phyloP scores from a whole-genome alignment of 2,888 invertebrate genomes.

The Mesorhabditis belari region DNA sequence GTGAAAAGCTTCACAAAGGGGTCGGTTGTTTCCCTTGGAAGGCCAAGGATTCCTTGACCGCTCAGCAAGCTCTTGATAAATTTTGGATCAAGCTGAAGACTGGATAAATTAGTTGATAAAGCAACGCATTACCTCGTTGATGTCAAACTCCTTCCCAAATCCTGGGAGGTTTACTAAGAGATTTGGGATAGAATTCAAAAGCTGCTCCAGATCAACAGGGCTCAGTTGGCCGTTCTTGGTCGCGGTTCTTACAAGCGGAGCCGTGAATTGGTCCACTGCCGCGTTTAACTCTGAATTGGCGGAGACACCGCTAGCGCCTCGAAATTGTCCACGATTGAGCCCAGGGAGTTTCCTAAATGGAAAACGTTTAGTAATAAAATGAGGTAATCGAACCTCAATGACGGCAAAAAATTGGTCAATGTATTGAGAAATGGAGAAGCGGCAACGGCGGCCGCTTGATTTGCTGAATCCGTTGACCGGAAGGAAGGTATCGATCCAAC shows the following conservation, averaged over 20 bases:
- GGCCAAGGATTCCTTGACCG: slow-evolving; percentile 49
- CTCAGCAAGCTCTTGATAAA: slow-evolving; percentile 46
- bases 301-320: too few species aligned
- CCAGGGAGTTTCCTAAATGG: too few species aligned
- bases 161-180: slow-evolving; percentile 50
- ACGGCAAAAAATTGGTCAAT: too few species aligned
- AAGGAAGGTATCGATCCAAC: too few species aligned
- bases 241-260: slow-evolving; percentile 40
- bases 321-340: too few species aligned
- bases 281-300: not conserved
- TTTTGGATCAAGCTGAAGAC: slow-evolving; percentile 37
- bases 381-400: too few species aligned
- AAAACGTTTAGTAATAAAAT: too few species aligned
- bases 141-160: slow-evolving; percentile 42
- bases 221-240: slow-evolving; percentile 35
- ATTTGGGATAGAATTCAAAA: slow-evolving; percentile 45
- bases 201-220: slow-evolving; percentile 31
- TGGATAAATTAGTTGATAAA: not conserved
- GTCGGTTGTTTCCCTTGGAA: slow-evolving; percentile 46
- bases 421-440: too few species aligned
- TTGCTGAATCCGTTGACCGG: too few species aligned
- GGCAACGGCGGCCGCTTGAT: too few species aligned
- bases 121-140: slow-evolving; percentile 29
- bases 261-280: slow-evolving; percentile 24
- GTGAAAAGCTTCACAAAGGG: slow-evolving; percentile 38